A percentile compares a stretch with the other conserved stretches of the same genome.
phyloP scores from a whole-genome alignment of 2,888 invertebrate genomes.

The Cyaniris semiargus region DNA sequence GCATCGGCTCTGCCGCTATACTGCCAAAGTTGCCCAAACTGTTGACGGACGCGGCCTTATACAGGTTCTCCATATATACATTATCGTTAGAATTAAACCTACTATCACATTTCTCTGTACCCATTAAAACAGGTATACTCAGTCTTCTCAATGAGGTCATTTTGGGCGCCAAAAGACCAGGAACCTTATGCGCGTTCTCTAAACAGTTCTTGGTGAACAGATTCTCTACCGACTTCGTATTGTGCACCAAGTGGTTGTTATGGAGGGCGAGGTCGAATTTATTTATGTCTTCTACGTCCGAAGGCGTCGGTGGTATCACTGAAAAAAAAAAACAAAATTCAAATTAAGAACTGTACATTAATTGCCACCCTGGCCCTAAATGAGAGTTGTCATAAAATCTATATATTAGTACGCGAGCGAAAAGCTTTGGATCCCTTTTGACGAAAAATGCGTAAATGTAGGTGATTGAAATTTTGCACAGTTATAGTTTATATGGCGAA shows the following conservation, averaged over 20 bases:
- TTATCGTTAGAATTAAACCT: conserved; percentile 72
- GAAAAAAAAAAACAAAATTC: conserved; percentile 44
- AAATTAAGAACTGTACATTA: not conserved
- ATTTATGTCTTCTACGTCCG: conserved; percentile 55
- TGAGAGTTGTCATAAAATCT: not conserved
- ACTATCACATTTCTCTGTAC: conserved; percentile 59
- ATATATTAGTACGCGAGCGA: no score
- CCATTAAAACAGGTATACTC: conserved; percentile 71
- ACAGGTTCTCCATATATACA: conserved; percentile 70
- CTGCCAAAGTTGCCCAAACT: conserved; percentile 72
- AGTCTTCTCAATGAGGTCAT: conserved; percentile 62
- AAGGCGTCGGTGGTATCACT: conserved; percentile 76
- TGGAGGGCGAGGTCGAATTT: conserved; percentile 61
- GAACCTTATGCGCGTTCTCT: conserved; percentile 52
- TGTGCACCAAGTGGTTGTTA: conserved; percentile 41
- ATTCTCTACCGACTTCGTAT: conserved; percentile 66
- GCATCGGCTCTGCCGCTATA: conserved; percentile 70
- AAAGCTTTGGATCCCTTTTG: no score
- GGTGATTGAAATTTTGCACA: no score
- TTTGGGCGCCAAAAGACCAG: conserved; percentile 65
- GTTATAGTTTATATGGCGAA: no score
- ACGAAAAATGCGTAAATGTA: no score
- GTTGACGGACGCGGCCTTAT: conserved; percentile 71
- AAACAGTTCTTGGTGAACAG: conserved; percentile 54
- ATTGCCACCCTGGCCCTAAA: not conserved